phyloP scores from a whole-genome alignment of 1,140 invertebrate genomes.

The Schlechtendalia chinensis region DNA sequence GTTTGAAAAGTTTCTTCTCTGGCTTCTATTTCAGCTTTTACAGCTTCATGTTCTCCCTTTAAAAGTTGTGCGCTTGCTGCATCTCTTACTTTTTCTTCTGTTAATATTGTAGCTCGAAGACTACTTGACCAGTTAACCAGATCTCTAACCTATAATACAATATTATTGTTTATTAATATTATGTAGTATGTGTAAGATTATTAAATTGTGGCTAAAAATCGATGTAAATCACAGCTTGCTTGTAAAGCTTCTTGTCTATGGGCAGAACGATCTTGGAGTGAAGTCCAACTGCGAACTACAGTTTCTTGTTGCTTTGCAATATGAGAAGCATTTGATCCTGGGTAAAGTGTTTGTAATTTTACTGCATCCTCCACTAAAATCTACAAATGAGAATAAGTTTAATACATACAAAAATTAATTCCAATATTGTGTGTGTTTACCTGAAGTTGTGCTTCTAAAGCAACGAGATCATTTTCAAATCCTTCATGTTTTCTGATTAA shows the following conservation, averaged over 20 bases:
- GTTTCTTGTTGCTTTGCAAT: slow-evolving; percentile 79
- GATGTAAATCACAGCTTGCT: slow-evolving; percentile 84
- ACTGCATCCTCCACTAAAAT: slow-evolving; percentile 87
- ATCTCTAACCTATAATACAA: slow-evolving; percentile 70
- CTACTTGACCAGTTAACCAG: slow-evolving; percentile 84
- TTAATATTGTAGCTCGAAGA: slow-evolving; percentile 74
- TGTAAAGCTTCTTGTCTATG: slow-evolving; percentile 77
- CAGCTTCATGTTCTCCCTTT: slow-evolving; percentile 84
- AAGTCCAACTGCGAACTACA: slow-evolving; percentile 83
- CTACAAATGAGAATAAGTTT: slow-evolving; percentile 56
- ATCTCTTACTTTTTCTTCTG: slow-evolving; percentile 80
- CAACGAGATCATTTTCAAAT: slow-evolving; percentile 92
- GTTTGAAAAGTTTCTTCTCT: slow-evolving; percentile 81
- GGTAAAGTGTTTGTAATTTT: slow-evolving; percentile 82
- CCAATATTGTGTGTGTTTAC: slow-evolving; percentile 55
- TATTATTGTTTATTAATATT: not conserved
- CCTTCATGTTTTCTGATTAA: slow-evolving; percentile 82
- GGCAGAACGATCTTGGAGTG: slow-evolving; percentile 77
- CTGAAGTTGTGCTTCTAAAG: slow-evolving; percentile 88
- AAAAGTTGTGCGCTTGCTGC: slow-evolving; percentile 83
- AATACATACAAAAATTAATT: not conserved
- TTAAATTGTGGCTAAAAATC: slow-evolving; percentile 73
- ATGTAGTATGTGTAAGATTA: slow-evolving; percentile 28
- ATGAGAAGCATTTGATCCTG: slow-evolving; percentile 86
- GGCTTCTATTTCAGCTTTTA: slow-evolving; percentile 93